Evolutionary conservation across 2,797 vertebrate genomes (phyloP), one percentile per base, ranked within the genome.

Genomic region (Sphenodon punctatus): DNA sequence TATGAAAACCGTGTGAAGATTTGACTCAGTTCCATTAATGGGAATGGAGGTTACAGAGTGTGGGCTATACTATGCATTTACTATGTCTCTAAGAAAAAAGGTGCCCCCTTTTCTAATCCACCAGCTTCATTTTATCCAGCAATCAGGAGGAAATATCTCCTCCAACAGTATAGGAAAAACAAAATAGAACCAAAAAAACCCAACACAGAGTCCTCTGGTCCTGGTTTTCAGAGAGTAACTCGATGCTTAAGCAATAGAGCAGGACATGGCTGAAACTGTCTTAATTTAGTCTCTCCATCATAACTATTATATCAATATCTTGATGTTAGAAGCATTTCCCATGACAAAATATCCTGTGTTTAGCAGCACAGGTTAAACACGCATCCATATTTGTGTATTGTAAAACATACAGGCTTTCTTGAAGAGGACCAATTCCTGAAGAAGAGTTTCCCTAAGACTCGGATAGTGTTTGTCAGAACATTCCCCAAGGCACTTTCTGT

Each of bases 31-130:
- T n/a, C n/a, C n/a, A n/a, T n/a, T n/a, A n/a, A n/a, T n/a, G n/a
- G n/a, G n/a, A n/a, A n/a, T n/a, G n/a, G 4, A 41, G 75, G 72
- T 36, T 36, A 8, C 0, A 0, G 34, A 34, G 5, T 0, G 48
- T 51, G 25, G 17, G 1, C 23, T 30, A 32, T 17, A 1, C 32
- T 9, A 27, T 6, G 34, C 14, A 25, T 23, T 34, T 30, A 63
- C 64, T 10, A 38, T 41, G 63, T 55, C 66, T 60, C 68, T 70
- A 56, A 38, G 9, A 15, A 74, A 76, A 74, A 43, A 63, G 79
- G 13, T 5, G 14, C 30, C 51, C 8, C 10, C 59, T 20, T 48
- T 22, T 30, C 55, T 1, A 46, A 34, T 43, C 60, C 19, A 22
- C 45, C 75, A 46, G 65, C 63, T 53, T 2, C 41, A 19, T 12